Evolutionary conservation across 2,888 invertebrate genomes (phyloP).

Genomic region (Branchinecta sandiegonensis): DNA sequence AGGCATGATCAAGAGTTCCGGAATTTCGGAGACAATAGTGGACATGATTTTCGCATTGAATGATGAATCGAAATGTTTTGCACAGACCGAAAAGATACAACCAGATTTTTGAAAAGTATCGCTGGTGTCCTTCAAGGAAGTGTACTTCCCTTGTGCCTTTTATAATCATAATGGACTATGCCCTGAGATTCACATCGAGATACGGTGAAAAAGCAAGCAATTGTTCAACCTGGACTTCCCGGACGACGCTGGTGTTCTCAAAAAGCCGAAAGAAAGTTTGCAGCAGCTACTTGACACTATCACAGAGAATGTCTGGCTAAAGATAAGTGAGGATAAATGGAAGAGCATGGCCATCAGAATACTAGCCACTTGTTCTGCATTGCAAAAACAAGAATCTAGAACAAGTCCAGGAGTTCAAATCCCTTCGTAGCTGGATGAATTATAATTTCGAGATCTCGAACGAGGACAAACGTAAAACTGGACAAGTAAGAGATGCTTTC

Average conservation of each 20-base stretch:
- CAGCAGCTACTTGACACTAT: neutral
- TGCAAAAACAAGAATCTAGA: neutral
- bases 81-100: too few relatives aligned
- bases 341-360: neutral
- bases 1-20: too few relatives aligned
- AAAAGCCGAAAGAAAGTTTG: constrained; percentile 3
- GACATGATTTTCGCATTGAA: too few relatives aligned
- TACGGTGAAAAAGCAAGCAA: too few relatives aligned
- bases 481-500: neutral
- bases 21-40: too few relatives aligned
- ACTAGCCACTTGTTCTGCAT: neutral
- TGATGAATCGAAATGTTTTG: too few relatives aligned
- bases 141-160: too few relatives aligned
- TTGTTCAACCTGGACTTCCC: neutral
- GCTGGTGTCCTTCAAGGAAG: too few relatives aligned
- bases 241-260: neutral
- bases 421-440: neutral
- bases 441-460: neutral
- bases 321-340: neutral
- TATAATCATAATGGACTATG: too few relatives aligned
- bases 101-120: too few relatives aligned
- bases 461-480: neutral
- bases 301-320: neutral
- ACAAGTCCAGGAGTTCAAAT: neutral
- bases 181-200: too few relatives aligned